Base-by-base conservation (phyloP, 2,888 invertebrate species). In the Tineola bisselliella region DNA sequence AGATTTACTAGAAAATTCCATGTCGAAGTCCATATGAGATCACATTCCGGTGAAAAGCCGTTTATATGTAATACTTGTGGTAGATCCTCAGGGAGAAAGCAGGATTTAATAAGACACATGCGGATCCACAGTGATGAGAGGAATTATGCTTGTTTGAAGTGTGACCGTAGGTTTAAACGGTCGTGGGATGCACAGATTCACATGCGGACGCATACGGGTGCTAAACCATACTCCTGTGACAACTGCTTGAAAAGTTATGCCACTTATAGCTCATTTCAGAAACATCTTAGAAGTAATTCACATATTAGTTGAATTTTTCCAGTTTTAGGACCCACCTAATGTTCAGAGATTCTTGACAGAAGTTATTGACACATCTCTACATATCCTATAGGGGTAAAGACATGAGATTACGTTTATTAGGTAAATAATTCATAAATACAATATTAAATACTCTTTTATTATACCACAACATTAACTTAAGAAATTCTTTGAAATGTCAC, bases 401-500 rank as follows among this genome's bases (percentile, higher is more conserved):
- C 61, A 67, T 59, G 25, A n/a, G n/a, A n/a, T n/a, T n/a, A n/a
- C n/a, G n/a, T n/a, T n/a, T n/a, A n/a, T n/a, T 25, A 25, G 2
- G 25, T 25, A 25, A 25, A 25, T 25, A 25, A 25, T 4, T 25
- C 6, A 25, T 25, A 60, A 62, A 62, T 61, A 62, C 60, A n/a
- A 64, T 64, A 63, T 67, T 62, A 59, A 62, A 59, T 65, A 11
- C 31, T 60, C 11, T 19, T 8, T 19, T 63, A 62, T 62, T 65
- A 62, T 58, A 64, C 57, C 33, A 31, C 25, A 33, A 15, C 15
- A 30, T 58, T 25, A 30, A 57, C n/a, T 30, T 44, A 30, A 60
- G 67, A 84, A 81, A 43, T 72, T 77, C 69, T 71, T 74, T 6
- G 96, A 96, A 62, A 90, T 70, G 73, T 95, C 92, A 70, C 90